phyloP scores from a whole-genome alignment of 2,888 invertebrate species.

The Caenorhabditis afra region DNA sequence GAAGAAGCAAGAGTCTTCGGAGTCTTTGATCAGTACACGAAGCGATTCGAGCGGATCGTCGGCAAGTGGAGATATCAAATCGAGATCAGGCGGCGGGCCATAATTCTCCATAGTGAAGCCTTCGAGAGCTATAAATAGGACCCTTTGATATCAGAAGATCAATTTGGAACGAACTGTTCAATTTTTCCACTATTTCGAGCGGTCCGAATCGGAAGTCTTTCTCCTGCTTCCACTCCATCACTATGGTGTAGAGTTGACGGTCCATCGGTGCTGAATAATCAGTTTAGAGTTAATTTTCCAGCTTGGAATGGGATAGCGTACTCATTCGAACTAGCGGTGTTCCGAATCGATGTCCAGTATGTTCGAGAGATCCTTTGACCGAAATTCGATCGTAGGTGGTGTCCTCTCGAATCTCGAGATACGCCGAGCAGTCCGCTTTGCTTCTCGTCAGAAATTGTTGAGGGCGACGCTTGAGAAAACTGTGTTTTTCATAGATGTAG shows the following conservation, averaged over 20 bases:
- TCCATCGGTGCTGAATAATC: conserved; percentile 13
- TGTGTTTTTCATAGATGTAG: conserved; percentile 19
- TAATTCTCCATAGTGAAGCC: conserved; percentile 46
- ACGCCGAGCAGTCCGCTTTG: conserved; percentile 35
- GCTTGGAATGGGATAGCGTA: too few species aligned
- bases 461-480: conserved; percentile 35
- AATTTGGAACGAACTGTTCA: conserved; percentile 7
- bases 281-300: not conserved
- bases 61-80: conserved; percentile 2
- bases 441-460: conserved; percentile 31
- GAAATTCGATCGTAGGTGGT: conserved; percentile 11
- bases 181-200: conserved; percentile 8
- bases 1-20: conserved; percentile 17
- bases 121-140: conserved; percentile 25
- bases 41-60: not conserved
- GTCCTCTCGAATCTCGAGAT: conserved; percentile 43
- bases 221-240: not conserved
- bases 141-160: too few species aligned
- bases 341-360: conserved; percentile 71
- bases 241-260: conserved; percentile 18
- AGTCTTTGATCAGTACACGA: conserved; percentile 2
- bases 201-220: not conserved
- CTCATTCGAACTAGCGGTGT: conserved; percentile 61
- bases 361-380: conserved; percentile 70
- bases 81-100: not conserved